Percentiles rank a stretch among this genome's conserved stretches.
Evolutionary conservation across 2,113 vertebrate species (phyloP).

Genomic region (Propithecus coquereli): DNA sequence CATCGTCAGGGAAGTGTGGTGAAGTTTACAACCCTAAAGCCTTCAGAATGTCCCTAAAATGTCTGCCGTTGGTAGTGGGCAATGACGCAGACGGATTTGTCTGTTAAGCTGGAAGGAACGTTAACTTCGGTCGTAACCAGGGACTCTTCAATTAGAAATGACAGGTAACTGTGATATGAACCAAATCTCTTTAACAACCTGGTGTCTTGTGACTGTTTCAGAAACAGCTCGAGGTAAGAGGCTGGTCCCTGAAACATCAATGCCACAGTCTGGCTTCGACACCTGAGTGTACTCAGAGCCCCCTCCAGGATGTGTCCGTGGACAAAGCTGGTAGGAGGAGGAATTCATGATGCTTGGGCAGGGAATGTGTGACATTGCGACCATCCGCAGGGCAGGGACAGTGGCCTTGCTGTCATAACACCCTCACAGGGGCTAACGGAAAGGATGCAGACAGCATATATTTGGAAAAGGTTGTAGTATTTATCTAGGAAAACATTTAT

Average conservation of each 20-base stretch:
- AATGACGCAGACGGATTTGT: neutral
- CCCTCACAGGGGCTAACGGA: too few species aligned
- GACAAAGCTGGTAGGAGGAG: neutral
- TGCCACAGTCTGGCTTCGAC: neutral
- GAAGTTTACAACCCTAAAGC: neutral
- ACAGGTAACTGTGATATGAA: neutral
- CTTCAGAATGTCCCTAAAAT: neutral
- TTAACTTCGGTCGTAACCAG: neutral
- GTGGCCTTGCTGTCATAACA: neutral
- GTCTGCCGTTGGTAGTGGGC: neutral
- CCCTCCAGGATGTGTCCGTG: too few species aligned
- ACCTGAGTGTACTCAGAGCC: neutral
- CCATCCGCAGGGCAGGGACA: neutral
- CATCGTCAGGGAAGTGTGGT: neutral
- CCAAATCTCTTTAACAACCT: neutral
- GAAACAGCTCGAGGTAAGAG: neutral
- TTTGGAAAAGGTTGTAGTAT: neutral
- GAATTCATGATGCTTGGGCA: neutral
- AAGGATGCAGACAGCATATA: neutral
- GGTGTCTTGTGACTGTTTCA: neutral
- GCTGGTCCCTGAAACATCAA: neutral
- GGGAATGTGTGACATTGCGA: neutral
- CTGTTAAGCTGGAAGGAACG: neutral
- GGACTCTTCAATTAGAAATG: neutral
- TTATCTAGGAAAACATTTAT: neutral